phyloP scores from a whole-genome alignment of 2,888 invertebrate genomes.

The Drosophila quinaria region DNA sequence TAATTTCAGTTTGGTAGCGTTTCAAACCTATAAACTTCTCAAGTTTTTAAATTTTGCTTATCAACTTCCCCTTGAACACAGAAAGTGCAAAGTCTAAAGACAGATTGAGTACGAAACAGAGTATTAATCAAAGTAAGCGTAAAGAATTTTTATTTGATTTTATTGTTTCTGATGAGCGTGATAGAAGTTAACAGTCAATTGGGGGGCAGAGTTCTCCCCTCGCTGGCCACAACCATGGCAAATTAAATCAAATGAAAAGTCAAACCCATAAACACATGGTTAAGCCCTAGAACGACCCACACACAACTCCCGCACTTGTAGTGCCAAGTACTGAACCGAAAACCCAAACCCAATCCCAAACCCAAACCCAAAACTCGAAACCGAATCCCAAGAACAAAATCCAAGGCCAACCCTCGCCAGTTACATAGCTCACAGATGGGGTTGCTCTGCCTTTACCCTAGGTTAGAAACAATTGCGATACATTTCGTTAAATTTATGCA shows the following conservation, averaged over 20 bases:
- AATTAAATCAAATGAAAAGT: conserved; percentile 81
- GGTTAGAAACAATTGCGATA: conserved; percentile 77
- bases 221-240: conserved; percentile 44
- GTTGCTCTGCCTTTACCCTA: conserved; percentile 47
- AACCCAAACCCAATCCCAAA: conserved; percentile 1
- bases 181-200: conserved; percentile 73
- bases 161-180: conserved; percentile 77
- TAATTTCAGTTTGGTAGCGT: not conserved
- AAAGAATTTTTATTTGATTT: conserved; percentile 78
- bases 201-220: conserved; percentile 46
- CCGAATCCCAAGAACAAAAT: conserved; percentile 36
- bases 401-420: conserved; percentile 43
- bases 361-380: conserved; percentile 12
- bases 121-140: conserved; percentile 72
- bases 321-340: conserved; percentile 21
- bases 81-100: not conserved
- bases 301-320: conserved; percentile 35
- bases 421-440: conserved; percentile 24
- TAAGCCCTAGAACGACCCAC: conserved; percentile 41
- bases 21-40: not conserved
- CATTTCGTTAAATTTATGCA: conserved; percentile 78
- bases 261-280: conserved; percentile 77
- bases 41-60: not conserved
- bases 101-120: conserved; percentile 44
- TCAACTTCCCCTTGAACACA: conserved; percentile 17